These are phyloP conservation scores for Perizoma flavofasciatum DNA, from an alignment of 2,888 invertebrate genomes.

Conservation along the genomic window DNA sequence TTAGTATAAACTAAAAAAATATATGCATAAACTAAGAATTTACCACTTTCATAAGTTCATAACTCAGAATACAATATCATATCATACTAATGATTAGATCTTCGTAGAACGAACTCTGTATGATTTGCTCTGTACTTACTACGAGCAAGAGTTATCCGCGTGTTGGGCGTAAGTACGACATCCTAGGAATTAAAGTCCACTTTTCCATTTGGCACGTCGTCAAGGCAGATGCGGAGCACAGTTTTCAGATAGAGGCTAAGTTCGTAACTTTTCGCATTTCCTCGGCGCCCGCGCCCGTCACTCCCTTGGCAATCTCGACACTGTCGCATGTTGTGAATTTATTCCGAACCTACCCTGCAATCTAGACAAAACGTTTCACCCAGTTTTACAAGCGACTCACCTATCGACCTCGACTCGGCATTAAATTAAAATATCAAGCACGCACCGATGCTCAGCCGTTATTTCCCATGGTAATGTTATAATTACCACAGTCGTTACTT, in stretches of 20 bases:
- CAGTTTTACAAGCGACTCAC: conserved; percentile 25
- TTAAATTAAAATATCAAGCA: conserved; percentile 27
- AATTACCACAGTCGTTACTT: conserved; percentile 64
- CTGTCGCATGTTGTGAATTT: conserved; percentile 66
- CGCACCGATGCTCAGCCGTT: conserved; percentile 40
- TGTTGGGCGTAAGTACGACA: conserved; percentile 23
- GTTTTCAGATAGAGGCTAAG: conserved; percentile 71
- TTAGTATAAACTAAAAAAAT: too few species aligned
- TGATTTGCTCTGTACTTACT: background rate
- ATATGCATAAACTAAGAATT: too few species aligned
- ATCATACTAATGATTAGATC: background rate
- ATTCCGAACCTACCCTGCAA: conserved; percentile 47
- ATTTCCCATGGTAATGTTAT: conserved; percentile 57
- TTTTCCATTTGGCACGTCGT: conserved; percentile 69
- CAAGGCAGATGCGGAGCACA: conserved; percentile 71
- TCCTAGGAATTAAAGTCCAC: conserved; percentile 55
- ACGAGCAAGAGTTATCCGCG: conserved; percentile 13
- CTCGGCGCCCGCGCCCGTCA: conserved; percentile 45
- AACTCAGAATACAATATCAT: too few species aligned
- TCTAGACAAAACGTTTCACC: conserved; percentile 23
- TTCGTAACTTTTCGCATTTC: conserved; percentile 80
- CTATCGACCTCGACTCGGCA: conserved; percentile 26
- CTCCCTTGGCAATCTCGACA: conserved; percentile 54
- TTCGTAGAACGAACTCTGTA: background rate
- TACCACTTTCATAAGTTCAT: too few species aligned